Conservation (phyloP, 2,797 vertebrate genomes). For the Hydrocynus forskahlii region DNA sequence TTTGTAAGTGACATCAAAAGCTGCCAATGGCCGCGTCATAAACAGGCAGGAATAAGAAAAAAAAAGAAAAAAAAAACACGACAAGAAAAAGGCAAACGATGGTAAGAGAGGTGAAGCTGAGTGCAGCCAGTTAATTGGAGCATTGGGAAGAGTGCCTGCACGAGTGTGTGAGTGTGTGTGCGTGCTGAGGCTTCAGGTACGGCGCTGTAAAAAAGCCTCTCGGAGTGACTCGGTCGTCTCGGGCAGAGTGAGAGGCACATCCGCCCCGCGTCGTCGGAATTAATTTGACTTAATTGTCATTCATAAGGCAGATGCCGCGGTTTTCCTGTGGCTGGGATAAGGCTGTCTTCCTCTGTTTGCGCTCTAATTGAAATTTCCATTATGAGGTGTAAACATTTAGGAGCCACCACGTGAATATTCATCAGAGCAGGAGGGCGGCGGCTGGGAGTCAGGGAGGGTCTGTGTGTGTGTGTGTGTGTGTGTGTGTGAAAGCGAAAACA, state of each 20-base stretch:
- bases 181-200: constrained; percentile 60
- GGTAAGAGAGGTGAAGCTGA: not conserved
- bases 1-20: not conserved
- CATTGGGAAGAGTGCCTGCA: not conserved
- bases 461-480: constrained; percentile 68
- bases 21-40: not conserved
- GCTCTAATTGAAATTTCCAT: constrained; percentile 87
- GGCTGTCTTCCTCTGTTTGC: constrained; percentile 82
- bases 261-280: constrained; percentile 77
- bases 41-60: not conserved
- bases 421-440: constrained; percentile 61
- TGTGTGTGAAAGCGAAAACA: not conserved
- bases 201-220: constrained; percentile 51
- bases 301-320: constrained; percentile 76
- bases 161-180: constrained; percentile 8
- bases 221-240: constrained; percentile 66
- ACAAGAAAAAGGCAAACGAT: not conserved
- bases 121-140: constrained; percentile 19
- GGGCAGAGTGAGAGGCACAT: constrained; percentile 71
- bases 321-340: constrained; percentile 76
- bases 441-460: constrained; percentile 23
- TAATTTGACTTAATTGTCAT: constrained; percentile 85
- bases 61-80: not conserved
- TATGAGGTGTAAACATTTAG: constrained; percentile 85
- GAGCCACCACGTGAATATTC: constrained; percentile 85